Base-by-base conservation (phyloP, 2,113 vertebrate genomes). In the Notarius lentiginosus region DNA sequence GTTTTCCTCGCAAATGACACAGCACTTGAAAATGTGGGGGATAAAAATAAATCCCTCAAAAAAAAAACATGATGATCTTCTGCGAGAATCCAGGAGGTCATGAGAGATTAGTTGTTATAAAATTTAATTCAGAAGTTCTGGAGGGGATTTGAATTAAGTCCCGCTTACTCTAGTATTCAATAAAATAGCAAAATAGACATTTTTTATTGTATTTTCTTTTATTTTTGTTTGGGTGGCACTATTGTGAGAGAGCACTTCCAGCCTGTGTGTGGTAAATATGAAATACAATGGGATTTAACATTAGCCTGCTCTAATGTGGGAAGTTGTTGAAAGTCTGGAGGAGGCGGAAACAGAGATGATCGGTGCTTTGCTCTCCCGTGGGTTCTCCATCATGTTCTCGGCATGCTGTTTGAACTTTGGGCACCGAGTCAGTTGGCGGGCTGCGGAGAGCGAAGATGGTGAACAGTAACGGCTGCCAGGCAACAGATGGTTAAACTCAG, bases 401-500 rank as follows among this genome's bases (percentile, higher is more conserved):
- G 65, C 55, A 56, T 83, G 85, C 65, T 65, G 58, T 72, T 79
- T 86, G 81, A 88, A 86, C 90, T 87, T 89, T 80, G 73, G 77
- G 63, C 88, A 84, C 34, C 27, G 34, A 82, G 72, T 82, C 51
- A 80, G 27, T 63, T 61, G 73, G 72, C 34, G 27, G 68, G 84
- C 76, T 72, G 77, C 49, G 66, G 84, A 58, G 75, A 83, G 79
- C 77, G 63, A 82, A 88, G 80, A 88, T 87, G 84, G 81, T 88
- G 86, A 61, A 55, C 49, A 83, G 86, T 72, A 83, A 73, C 8
- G 49, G 63, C 61, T 82, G 77, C 82, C 84, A 87, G 92, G 90
- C 91, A 82, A 87, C 86, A 91, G 91, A 94, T 93, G 93, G 93
- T 93, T 93, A 91, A 89, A 87, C 85, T 72, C 80, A 83, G 63